Conservation (phyloP, 2,797 vertebrate species). For the Gouania willdenowi region DNA sequence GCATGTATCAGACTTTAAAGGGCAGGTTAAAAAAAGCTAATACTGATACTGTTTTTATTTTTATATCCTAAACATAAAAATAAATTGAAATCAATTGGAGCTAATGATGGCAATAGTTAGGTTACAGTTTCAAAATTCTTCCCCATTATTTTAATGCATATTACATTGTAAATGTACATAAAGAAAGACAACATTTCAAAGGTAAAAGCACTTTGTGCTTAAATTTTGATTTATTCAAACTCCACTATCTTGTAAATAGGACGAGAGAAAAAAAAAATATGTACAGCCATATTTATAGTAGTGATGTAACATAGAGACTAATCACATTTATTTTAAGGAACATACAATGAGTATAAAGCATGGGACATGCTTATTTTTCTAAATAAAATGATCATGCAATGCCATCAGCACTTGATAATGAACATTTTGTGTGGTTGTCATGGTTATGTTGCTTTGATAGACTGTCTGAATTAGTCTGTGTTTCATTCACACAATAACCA, state of each 20-base stretch:
- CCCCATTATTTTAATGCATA: slow-evolving; percentile 51
- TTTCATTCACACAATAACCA: slow-evolving; percentile 59
- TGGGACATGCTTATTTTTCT: slow-evolving; percentile 84
- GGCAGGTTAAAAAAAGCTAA: slow-evolving; percentile 17
- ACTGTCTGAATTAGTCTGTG: slow-evolving; percentile 61
- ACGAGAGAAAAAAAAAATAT: slow-evolving; percentile 51
- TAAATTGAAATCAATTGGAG: too few relatives aligned
- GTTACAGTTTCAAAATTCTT: slow-evolving; percentile 51
- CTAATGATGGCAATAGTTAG: slow-evolving; percentile 22
- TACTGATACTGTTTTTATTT: slow-evolving; percentile 40
- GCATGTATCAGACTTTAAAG: slow-evolving; percentile 40
- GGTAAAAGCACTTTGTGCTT: slow-evolving; percentile 63
- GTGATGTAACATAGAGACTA: slow-evolving; percentile 75
- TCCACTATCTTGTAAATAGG: slow-evolving; percentile 71
- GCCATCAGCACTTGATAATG: slow-evolving; percentile 48
- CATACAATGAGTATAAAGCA: slow-evolving; percentile 75
- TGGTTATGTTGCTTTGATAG: slow-evolving; percentile 62
- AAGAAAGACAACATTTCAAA: slow-evolving; percentile 53
- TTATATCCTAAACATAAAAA: slow-evolving; percentile 31
- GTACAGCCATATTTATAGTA: slow-evolving; percentile 75
- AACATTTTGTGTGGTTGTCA: slow-evolving; percentile 61
- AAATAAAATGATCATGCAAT: slow-evolving; percentile 61
- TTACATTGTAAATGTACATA: slow-evolving; percentile 68
- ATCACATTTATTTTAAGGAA: slow-evolving; percentile 81
- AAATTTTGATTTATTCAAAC: slow-evolving; percentile 61